Percentiles rank a stretch among this genome's conserved stretches.
These are phyloP conservation scores for Ptiloglossa arizonensis DNA, from an alignment of 1,140 invertebrate genomes.

Conservation along the genomic window DNA sequence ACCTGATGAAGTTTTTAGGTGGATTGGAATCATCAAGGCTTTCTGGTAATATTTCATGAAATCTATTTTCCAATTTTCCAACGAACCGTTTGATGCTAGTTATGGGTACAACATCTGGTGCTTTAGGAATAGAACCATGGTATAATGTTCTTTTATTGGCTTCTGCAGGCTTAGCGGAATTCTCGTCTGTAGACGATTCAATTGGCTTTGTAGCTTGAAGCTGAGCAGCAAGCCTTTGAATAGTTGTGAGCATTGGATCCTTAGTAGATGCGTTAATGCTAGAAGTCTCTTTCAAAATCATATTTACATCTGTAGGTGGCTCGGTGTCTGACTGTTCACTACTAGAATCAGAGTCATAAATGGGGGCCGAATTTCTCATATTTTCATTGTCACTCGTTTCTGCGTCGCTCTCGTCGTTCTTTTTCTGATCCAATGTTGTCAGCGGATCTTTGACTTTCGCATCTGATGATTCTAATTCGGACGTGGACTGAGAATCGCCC, in stretches of 20 bases:
- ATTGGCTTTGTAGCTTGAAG: conserved; percentile 71
- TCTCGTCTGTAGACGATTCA: conserved; percentile 40
- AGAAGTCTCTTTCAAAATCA: conserved; percentile 73
- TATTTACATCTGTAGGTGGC: conserved; percentile 72
- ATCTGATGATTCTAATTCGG: conserved; percentile 44
- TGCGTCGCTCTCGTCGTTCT: conserved; percentile 39
- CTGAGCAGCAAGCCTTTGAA: conserved; percentile 77
- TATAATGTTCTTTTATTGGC: neutral
- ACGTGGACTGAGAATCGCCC: neutral
- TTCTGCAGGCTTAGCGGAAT: neutral
- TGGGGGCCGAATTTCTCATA: neutral
- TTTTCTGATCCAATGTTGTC: conserved; percentile 35
- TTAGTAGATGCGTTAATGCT: conserved; percentile 68
- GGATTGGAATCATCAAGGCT: neutral
- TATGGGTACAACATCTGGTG: conserved; percentile 55
- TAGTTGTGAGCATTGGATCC: conserved; percentile 77
- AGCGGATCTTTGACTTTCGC: conserved; percentile 68
- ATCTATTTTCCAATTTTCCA: conserved; percentile 5
- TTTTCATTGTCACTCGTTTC: conserved; percentile 55
- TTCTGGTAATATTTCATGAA: neutral
- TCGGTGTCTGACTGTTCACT: conserved; percentile 73
- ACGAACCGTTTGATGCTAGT: conserved; percentile 12
- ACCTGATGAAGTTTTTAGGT: conserved; percentile 73
- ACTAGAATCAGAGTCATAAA: conserved; percentile 75
- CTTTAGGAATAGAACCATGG: conserved; percentile 47